Conservation (phyloP, 2,888 invertebrate genomes). For the Cephus runcator region DNA sequence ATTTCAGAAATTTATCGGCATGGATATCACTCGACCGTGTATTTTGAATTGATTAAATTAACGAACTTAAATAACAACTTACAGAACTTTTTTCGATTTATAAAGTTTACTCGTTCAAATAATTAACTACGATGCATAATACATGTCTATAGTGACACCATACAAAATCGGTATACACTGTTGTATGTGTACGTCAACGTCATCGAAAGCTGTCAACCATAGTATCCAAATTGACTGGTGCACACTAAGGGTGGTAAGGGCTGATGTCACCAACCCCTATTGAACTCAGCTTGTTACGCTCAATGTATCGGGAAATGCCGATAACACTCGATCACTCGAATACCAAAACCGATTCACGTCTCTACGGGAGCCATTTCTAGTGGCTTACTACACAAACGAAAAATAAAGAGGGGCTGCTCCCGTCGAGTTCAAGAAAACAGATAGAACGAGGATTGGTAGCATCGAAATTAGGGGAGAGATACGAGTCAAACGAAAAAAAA, state of each 20-base stretch:
- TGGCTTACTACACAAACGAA: neutral
- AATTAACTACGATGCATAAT: neutral
- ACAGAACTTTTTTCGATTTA: too few relatives aligned
- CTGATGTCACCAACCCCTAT: neutral
- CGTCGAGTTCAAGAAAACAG: neutral
- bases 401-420: neutral
- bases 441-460: neutral
- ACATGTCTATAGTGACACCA: neutral
- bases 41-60: too few relatives aligned
- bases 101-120: too few relatives aligned
- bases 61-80: too few relatives aligned
- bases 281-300: neutral
- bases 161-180: neutral
- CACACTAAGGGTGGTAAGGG: neutral
- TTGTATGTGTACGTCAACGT: neutral
- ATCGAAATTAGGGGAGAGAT: neutral
- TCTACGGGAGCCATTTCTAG: neutral
- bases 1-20: too few relatives aligned
- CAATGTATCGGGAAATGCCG: neutral
- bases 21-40: too few relatives aligned
- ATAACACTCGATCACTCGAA: neutral
- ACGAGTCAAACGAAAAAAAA: neutral
- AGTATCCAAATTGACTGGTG: neutral
- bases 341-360: neutral
- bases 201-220: neutral